A percentile compares a stretch with the other conserved stretches of the same genome.
phyloP scores from a whole-genome alignment of 2,888 invertebrate genomes.

The Cheilosia soror region DNA sequence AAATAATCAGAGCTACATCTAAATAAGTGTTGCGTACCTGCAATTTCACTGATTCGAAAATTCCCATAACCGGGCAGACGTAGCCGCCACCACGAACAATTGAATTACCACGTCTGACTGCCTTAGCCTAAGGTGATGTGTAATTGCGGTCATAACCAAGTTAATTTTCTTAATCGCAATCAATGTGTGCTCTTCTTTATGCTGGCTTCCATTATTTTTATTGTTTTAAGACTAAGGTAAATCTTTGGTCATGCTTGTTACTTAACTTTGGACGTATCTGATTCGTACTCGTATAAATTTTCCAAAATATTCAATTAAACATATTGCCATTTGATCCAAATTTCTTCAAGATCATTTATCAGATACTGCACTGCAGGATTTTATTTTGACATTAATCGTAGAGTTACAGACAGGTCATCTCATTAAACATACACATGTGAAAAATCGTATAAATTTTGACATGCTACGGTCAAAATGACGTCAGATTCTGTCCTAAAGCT shows the following conservation, averaged over 20 bases:
- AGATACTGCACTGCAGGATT: no score
- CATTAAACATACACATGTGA: no score
- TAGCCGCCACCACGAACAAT: constrained; percentile 36
- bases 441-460: no score
- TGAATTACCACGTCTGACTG: constrained; percentile 54
- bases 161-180: constrained; percentile 66
- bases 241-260: background rate
- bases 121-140: constrained; percentile 36
- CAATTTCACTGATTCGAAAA: constrained; percentile 53
- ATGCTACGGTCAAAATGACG: no score
- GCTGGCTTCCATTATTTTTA: constrained; percentile 41
- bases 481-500: no score
- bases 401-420: no score
- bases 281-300: no score
- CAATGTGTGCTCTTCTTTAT: constrained; percentile 37
- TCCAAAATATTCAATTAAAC: no score
- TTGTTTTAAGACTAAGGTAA: constrained; percentile 38
- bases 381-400: no score
- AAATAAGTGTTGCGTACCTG: constrained; percentile 59
- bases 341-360: no score
- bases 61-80: constrained; percentile 39
- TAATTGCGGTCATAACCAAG: constrained; percentile 67
- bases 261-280: background rate
- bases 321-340: no score
- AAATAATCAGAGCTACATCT: constrained; percentile 60